phyloP scores from a whole-genome alignment of 1,140 invertebrate species.

The Trissolcus basalis region DNA sequence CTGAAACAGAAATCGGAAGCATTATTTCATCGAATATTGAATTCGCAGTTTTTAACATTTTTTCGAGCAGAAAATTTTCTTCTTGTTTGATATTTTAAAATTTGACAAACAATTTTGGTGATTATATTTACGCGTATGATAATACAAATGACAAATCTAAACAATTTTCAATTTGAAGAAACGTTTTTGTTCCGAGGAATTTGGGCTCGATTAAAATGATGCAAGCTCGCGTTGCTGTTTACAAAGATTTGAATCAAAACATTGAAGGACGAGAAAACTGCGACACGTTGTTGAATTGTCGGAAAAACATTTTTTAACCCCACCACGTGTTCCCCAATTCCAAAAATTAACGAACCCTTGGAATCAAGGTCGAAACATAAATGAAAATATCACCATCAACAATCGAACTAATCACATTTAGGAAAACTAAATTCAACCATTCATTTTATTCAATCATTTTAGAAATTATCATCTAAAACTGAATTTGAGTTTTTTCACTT shows the following conservation, averaged over 20 bases:
- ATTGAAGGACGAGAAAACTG: slow-evolving; percentile 32
- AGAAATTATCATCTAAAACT: no score
- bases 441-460: no score
- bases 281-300: slow-evolving; percentile 5
- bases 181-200: slow-evolving; percentile 3
- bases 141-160: no score
- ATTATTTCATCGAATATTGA: neutral
- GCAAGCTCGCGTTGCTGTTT: slow-evolving; percentile 9
- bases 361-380: slow-evolving; percentile 20
- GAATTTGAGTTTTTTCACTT: no score
- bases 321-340: slow-evolving; percentile 11
- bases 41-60: neutral
- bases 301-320: slow-evolving; percentile 32
- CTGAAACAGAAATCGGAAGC: no score
- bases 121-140: no score
- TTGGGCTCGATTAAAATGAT: neutral
- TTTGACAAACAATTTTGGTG: no score
- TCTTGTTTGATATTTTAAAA: no score
- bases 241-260: slow-evolving; percentile 25
- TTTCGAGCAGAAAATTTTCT: no score
- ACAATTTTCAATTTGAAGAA: slow-evolving; percentile 4
- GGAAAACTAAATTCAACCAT: no score
- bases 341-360: slow-evolving; percentile 1
- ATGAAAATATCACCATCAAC: no score
- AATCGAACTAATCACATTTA: slow-evolving; percentile 8